A percentile compares a stretch with the other conserved stretches of the same genome.
These are phyloP conservation scores for Otus scops DNA, from an alignment of 2,797 vertebrate genomes.

Conservation along the genomic window DNA sequence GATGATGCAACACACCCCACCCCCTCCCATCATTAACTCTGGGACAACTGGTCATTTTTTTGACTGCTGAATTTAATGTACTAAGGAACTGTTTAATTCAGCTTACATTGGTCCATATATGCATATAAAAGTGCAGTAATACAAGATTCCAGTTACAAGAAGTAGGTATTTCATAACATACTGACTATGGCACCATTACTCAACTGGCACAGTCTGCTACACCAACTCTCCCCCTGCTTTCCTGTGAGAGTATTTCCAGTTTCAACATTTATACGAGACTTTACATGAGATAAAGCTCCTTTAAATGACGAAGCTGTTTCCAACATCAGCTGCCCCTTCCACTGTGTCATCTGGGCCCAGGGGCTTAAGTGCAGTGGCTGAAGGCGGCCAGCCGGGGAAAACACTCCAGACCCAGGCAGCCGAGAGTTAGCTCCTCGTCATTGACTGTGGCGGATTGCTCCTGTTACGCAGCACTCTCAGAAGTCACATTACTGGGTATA, in stretches of 20 bases:
- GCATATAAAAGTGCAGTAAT: neutral
- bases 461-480: neutral
- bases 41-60: fast-evolving
- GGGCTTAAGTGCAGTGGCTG: fast-evolving
- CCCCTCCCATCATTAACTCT: fast-evolving
- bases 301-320: neutral
- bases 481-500: slow-evolving; percentile 71
- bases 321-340: neutral
- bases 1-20: fast-evolving
- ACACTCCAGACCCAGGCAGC: fast-evolving
- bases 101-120: neutral
- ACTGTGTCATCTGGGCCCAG: fast-evolving
- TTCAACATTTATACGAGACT: neutral
- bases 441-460: fast-evolving
- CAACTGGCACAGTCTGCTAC: fast-evolving
- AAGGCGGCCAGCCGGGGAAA: neutral
- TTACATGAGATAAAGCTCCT: neutral
- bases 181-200: neutral
- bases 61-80: neutral
- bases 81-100: neutral
- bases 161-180: neutral
- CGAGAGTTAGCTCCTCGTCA: neutral
- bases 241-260: neutral
- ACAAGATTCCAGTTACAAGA: slow-evolving; percentile 1
- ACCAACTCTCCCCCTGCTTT: fast-evolving